These are phyloP conservation scores for Tipula lateralis DNA, from an alignment of 2,888 invertebrate species.

Conservation along the genomic window DNA sequence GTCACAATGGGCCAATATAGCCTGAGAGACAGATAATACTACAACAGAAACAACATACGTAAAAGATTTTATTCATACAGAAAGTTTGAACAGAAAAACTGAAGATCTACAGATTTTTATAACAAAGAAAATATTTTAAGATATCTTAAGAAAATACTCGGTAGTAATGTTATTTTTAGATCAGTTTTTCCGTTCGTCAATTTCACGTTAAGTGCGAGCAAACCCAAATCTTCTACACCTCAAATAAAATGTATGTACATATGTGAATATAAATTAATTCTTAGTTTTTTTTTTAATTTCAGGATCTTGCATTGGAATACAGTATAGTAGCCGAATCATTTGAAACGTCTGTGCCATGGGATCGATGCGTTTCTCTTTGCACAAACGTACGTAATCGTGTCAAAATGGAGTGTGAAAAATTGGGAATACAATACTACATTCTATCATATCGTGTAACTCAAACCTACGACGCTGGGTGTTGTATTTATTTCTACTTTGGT, in stretches of 20 bases:
- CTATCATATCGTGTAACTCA: conserved; percentile 87
- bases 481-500: conserved; percentile 92
- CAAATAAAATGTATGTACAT: neutral
- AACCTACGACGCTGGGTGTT: conserved; percentile 95
- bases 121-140: too few species aligned
- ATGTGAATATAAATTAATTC: neutral
- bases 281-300: conserved; percentile 38
- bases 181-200: neutral
- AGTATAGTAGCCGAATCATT: conserved; percentile 92
- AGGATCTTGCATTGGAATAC: conserved; percentile 88
- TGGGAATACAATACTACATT: conserved; percentile 59
- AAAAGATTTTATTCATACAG: too few species aligned
- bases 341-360: conserved; percentile 98
- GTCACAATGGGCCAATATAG: too few species aligned
- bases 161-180: neutral
- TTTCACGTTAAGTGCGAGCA: neutral
- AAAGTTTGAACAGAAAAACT: too few species aligned
- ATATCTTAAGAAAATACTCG: too few species aligned
- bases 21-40: too few species aligned
- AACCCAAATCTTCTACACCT: neutral
- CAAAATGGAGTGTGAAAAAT: conserved; percentile 56
- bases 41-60: too few species aligned
- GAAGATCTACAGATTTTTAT: too few species aligned
- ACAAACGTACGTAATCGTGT: conserved; percentile 84
- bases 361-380: conserved; percentile 75